phyloP scores from a whole-genome alignment of 2,113 vertebrate genomes.

The Etia nguti region DNA sequence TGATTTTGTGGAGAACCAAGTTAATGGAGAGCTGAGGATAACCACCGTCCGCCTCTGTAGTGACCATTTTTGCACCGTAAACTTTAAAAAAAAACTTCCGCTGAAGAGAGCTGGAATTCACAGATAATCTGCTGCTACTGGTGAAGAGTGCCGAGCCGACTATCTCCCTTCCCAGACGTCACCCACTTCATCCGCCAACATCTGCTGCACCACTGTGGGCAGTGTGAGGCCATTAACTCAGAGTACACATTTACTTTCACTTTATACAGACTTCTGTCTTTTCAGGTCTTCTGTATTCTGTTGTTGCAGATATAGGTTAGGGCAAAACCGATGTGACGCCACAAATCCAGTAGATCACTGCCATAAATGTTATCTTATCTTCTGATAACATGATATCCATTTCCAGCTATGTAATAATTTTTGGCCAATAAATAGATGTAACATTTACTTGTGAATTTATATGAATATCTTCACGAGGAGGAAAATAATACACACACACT shows the following conservation, averaged over 20 bases:
- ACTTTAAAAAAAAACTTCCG: neutral
- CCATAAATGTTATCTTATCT: neutral
- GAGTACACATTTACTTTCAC: neutral
- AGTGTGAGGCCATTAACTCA: neutral
- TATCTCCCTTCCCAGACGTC: neutral
- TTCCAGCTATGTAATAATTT: neutral
- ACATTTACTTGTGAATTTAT: neutral
- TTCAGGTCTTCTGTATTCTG: neutral
- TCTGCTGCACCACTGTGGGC: neutral
- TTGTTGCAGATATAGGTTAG: neutral
- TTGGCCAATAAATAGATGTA: neutral
- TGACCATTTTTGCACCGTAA: neutral
- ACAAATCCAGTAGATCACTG: neutral
- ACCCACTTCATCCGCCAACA: neutral
- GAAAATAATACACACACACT: neutral
- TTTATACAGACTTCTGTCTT: neutral
- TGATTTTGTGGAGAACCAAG: neutral
- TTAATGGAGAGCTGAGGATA: neutral
- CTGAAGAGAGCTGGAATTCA: neutral
- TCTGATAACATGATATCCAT: neutral
- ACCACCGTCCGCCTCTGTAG: neutral
- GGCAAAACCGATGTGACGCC: neutral
- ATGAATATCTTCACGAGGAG: neutral
- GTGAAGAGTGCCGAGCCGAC: neutral
- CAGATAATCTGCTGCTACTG: neutral